Evolutionary conservation across 2,888 invertebrate species (phyloP).

Genomic region (Melangyna quadrimaculata): DNA sequence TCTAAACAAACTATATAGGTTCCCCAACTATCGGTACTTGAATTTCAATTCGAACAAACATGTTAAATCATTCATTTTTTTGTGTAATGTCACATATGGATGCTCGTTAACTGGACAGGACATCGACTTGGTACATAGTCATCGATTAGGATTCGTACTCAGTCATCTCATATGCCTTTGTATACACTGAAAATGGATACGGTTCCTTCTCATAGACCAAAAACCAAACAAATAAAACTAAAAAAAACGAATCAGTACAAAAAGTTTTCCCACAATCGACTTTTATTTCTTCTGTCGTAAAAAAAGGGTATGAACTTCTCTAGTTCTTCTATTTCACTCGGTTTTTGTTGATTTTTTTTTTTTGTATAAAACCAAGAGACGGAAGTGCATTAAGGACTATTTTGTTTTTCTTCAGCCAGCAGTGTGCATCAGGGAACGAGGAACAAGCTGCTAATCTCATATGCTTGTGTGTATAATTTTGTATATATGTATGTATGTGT

Average conservation of each 20-base stretch:
- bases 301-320: not conserved
- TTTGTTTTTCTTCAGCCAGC: constrained; percentile 14
- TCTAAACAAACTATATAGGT: constrained; percentile 35
- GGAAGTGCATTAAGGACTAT: constrained; percentile 47
- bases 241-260: not conserved
- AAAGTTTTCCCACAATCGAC: constrained; percentile 21
- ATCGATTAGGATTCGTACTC: constrained; percentile 42
- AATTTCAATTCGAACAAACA: constrained; percentile 56
- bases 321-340: not conserved
- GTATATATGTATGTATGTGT: not conserved
- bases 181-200: not conserved
- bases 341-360: not conserved
- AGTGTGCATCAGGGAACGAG: not conserved
- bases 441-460: constrained; percentile 51
- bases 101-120: constrained; percentile 45
- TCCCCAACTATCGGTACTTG: constrained; percentile 38
- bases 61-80: constrained; percentile 57
- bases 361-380: not conserved
- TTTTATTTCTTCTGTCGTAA: not conserved
- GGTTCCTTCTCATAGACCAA: not conserved
- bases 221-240: not conserved
- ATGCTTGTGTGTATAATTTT: not conserved
- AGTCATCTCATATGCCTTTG: not conserved
- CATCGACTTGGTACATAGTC: constrained; percentile 32
- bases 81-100: constrained; percentile 41